Evolutionary conservation across 1,140 invertebrate species (phyloP), one percentile per base, ranked within the genome.

Genomic region (Orius laevigatus): DNA sequence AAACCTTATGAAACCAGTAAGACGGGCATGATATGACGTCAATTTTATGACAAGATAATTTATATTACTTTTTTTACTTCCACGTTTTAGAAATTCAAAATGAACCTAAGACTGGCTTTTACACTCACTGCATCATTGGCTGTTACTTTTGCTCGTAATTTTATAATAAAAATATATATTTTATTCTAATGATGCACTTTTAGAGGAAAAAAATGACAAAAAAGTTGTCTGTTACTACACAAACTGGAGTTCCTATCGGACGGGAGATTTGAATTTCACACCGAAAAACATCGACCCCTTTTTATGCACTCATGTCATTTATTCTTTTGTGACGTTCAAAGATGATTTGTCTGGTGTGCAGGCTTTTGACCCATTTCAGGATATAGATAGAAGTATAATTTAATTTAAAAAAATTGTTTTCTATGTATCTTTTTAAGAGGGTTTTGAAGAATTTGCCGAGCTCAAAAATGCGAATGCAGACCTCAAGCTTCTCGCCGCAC

Each of bases 151-250:
- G 25, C 25, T 25, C 25, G 25, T 25, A 25, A 25, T 4, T 25
- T 25, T 25, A 4, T 25, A 25, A 25, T 4, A 25, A 38, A 38
- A 38, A n/a, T n/a, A n/a, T n/a, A n/a, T n/a, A n/a, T n/a, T n/a
- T n/a, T 38, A 3, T 38, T 38, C 3, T 4, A 38, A 38, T 10
- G 5, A 16, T 38, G 10, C 36, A 4, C 10, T 12, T 38, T 38
- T 38, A 14, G 25, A 25, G 25, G 25, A 25, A 25, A 25, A 25
- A 4, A 25, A 25, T 25, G 25, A 25, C 25, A 25, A 25, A 25
- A n/a, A 84, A 63, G 66, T 93, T 0, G 81, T 92, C 1, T 93
- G 88, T 57, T 93, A 92, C 60, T 92, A 89, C 59, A 89, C 87
- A 0, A 92, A 90, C 58, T 93, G 89, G 89, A 83, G 87, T 1